phyloP scores from a whole-genome alignment of 2,113 vertebrate genomes.

The Paradisaea rubra region DNA sequence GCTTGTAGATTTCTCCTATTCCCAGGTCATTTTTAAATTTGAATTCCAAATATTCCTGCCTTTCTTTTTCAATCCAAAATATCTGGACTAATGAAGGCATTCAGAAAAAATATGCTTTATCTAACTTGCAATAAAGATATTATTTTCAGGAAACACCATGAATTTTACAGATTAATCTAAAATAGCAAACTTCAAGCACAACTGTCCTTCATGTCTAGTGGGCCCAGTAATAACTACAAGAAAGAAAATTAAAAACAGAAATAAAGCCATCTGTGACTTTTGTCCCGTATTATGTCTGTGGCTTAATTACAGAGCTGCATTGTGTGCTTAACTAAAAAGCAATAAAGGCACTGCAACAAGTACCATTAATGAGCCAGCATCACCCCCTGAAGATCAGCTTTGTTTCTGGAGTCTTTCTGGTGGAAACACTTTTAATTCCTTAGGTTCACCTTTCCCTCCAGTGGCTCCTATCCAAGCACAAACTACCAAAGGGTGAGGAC shows the following conservation, averaged over 20 bases:
- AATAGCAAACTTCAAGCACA: background rate
- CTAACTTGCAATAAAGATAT: background rate
- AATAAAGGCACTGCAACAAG: background rate
- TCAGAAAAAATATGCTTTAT: background rate
- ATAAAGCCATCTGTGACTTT: background rate
- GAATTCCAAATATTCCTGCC: background rate
- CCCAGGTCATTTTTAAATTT: background rate
- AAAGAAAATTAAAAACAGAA: background rate
- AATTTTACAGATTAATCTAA: background rate
- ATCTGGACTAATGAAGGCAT: background rate
- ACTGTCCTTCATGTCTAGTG: background rate
- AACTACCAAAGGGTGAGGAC: background rate
- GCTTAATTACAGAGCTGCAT: background rate
- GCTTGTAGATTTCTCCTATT: background rate
- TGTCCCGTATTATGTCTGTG: background rate
- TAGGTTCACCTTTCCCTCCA: background rate
- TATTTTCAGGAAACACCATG: background rate
- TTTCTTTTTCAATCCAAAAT: background rate
- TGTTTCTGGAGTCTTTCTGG: background rate
- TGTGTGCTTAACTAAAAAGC: constrained; percentile 3
- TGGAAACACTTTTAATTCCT: background rate
- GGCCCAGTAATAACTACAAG: background rate
- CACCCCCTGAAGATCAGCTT: background rate
- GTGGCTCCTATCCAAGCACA: accelerated
- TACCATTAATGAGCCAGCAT: background rate